Base-by-base conservation (phyloP, 2,797 vertebrate genomes). In the Chromobotia macracanthus region DNA sequence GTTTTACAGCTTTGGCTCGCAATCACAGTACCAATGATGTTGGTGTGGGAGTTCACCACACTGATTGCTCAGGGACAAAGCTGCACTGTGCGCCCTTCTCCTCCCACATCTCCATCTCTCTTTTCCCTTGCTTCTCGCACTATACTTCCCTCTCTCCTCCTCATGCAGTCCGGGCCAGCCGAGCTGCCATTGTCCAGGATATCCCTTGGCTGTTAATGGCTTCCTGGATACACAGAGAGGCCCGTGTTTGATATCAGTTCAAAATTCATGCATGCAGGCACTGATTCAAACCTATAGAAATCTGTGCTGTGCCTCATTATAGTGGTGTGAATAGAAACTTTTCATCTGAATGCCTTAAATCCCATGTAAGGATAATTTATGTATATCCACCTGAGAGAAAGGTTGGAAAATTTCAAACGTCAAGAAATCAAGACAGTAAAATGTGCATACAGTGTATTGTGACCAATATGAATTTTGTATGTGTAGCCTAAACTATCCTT, bases 131-230 rank as follows among this genome's bases (percentile, higher is more conserved):
- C 50, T 84, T 66, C 81, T 84, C 79, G 70, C 77, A 81, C 72
- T 84, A 53, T 78, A 74, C n/a, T 25, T 86, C 86, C 64, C 66
- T 78, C 74, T 83, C 75, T 77, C 81, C 88, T 90, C 92, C 90
- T 90, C 91, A 92, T 88, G 82, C 83, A 84, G 86, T 76, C 60
- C 86, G 86, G 89, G 87, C 89, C 90, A 84, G 88, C 80, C 83
- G 38, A 89, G 86, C 88, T 81, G 84, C 91, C 89, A 90, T 91
- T 92, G 96, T 97, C 94, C 95, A 96, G 97, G 96, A 98, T 97
- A 96, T 98, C 96, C 97, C 94, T 95, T 96, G 94, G 95, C 98
- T 97, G 95, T 97, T 97, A 96, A 99, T 99, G 94, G 94, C 93
- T 98, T 99, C 97, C 97, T 96, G 92, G 90, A 85, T 83, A 85